phyloP scores from a whole-genome alignment of 2,797 vertebrate species.

The Labroides dimidiatus region DNA sequence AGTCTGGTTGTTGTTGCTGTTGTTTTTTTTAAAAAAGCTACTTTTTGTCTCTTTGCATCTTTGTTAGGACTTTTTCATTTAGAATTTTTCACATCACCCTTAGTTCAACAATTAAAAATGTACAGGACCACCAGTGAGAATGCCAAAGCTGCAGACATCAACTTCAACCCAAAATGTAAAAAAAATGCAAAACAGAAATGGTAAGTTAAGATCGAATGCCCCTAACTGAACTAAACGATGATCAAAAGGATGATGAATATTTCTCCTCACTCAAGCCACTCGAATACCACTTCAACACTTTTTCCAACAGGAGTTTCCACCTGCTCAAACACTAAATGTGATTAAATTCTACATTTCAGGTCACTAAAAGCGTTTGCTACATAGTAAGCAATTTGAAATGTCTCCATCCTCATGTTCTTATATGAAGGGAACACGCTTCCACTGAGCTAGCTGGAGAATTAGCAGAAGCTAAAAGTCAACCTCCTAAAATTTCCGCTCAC shows the following conservation, averaged over 20 bases:
- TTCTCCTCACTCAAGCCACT: conserved; percentile 35
- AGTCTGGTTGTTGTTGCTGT: too few species aligned
- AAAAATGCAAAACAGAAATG: background rate
- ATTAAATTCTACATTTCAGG: conserved; percentile 62
- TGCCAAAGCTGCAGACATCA: conserved; percentile 11
- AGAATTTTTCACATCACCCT: too few species aligned
- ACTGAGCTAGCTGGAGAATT: conserved; percentile 22
- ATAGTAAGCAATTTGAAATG: conserved; percentile 34
- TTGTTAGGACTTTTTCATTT: too few species aligned
- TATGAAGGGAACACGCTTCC: conserved; percentile 17
- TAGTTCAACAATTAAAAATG: background rate
- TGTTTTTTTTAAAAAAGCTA: too few species aligned
- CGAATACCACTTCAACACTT: conserved; percentile 41
- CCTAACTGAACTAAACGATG: conserved; percentile 13
- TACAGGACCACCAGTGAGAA: conserved; percentile 3
- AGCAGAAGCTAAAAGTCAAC: conserved; percentile 11
- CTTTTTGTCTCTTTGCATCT: too few species aligned
- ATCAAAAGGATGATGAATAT: conserved; percentile 39
- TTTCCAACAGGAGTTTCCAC: conserved; percentile 6
- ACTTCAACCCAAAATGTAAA: conserved; percentile 12
- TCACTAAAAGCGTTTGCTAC: conserved; percentile 44
- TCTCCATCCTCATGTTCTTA: conserved; percentile 22
- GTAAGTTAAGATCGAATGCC: conserved; percentile 16
- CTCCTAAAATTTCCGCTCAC: conserved; percentile 12
- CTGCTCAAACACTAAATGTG: conserved; percentile 30